Conservation (phyloP, 2,888 invertebrate species). For the Hedychridium roseum region DNA sequence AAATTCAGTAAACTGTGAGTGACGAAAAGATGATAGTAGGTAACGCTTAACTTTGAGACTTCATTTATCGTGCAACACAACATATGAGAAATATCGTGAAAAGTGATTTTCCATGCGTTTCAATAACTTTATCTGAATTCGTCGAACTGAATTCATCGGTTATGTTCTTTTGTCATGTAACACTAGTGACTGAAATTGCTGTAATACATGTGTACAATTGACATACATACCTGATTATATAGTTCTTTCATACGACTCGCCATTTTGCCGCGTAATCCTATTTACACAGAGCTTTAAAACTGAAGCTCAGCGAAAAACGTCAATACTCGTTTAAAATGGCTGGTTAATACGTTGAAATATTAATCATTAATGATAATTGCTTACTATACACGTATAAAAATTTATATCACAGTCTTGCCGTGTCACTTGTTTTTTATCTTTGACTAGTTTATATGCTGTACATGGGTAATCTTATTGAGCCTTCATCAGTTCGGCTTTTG, state of each 20-base stretch:
- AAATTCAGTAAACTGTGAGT: not conserved
- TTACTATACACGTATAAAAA: not conserved
- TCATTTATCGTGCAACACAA: not conserved
- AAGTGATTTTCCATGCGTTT: no score
- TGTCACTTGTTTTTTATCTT: slow-evolving; percentile 16
- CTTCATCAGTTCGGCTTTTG: no score
- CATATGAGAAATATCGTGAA: no score
- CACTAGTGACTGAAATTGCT: not conserved
- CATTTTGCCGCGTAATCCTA: no score
- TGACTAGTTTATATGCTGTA: no score
- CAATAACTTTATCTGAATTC: no score
- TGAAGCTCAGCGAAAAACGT: not conserved
- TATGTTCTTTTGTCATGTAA: not conserved
- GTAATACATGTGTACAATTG: not conserved
- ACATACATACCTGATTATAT: slow-evolving; percentile 44
- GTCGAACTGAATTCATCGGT: not conserved
- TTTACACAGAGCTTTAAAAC: no score
- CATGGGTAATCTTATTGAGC: no score
- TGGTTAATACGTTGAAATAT: not conserved
- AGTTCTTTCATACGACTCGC: slow-evolving; percentile 50
- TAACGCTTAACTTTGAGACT: not conserved
- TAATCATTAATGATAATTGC: not conserved
- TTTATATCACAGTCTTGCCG: slow-evolving; percentile 3
- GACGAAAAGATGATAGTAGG: not conserved
- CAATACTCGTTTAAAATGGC: not conserved